Evolutionary conservation across 1,140 invertebrate genomes (phyloP).

Genomic region (Schmidtea mediterranea): DNA sequence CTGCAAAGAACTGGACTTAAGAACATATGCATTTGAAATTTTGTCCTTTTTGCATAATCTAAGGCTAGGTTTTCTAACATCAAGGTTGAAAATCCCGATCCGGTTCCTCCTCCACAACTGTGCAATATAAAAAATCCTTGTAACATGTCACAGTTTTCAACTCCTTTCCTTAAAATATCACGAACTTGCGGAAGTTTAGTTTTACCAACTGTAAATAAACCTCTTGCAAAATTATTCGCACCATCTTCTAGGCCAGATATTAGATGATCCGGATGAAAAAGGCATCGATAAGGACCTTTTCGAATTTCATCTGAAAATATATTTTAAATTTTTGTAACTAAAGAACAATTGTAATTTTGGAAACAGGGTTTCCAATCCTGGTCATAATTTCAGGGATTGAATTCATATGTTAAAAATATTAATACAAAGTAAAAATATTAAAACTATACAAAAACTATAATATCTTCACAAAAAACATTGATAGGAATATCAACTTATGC

Average conservation of each 20-base stretch:
- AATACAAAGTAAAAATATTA: too few species aligned
- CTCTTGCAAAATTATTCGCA: conserved; percentile 32
- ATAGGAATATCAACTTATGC: too few species aligned
- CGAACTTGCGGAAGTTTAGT: conserved; percentile 22
- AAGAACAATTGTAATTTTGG: too few species aligned
- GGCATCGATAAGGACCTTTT: conserved; percentile 12
- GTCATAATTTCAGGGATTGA: too few species aligned
- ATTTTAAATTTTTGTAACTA: too few species aligned
- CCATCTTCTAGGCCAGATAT: conserved; percentile 18
- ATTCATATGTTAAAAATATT: too few species aligned
- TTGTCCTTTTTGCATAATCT: conserved; percentile 41
- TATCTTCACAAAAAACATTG: too few species aligned
- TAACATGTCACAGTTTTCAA: background rate
- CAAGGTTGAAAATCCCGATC: conserved; percentile 52
- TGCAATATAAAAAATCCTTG: conserved; percentile 6
- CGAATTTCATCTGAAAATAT: conserved; percentile 10
- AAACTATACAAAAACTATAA: too few species aligned
- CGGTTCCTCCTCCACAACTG: conserved; percentile 40
- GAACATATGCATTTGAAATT: conserved; percentile 23
- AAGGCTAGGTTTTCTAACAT: conserved; percentile 55
- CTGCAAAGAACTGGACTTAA: conserved; percentile 44
- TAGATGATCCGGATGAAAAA: conserved; percentile 23
- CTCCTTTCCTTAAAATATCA: conserved; percentile 7
- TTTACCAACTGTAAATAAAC: conserved; percentile 35
- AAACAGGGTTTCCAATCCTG: too few species aligned